Conservation (phyloP, 2,888 invertebrate genomes). For the Catotricha subobsoleta region DNA sequence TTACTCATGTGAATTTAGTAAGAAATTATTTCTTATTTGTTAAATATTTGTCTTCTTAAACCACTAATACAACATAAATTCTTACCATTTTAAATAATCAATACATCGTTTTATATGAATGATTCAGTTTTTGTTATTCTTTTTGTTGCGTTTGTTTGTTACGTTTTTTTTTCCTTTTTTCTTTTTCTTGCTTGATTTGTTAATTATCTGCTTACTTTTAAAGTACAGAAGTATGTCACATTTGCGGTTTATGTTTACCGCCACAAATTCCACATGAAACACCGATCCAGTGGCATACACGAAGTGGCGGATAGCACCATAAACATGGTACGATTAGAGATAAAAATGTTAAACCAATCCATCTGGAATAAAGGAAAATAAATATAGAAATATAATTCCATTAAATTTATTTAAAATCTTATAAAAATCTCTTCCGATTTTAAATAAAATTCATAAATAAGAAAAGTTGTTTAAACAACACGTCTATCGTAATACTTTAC, state of each 20-base stretch:
- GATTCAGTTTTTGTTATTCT: too few species aligned
- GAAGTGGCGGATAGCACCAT: conserved; percentile 81
- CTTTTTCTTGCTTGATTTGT: background rate
- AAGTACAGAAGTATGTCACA: conserved; percentile 20
- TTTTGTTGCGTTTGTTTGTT: background rate
- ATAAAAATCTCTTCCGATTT: background rate
- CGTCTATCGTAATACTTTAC: too few species aligned
- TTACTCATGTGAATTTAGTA: too few species aligned
- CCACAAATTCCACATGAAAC: conserved; percentile 67
- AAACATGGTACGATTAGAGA: conserved; percentile 82
- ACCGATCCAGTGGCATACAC: conserved; percentile 68
- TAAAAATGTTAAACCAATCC: conserved; percentile 70
- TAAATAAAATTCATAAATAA: background rate
- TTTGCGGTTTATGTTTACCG: conserved; percentile 49
- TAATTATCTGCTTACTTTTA: too few species aligned
- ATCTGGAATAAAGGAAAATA: conserved; percentile 29
- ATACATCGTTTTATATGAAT: too few species aligned
- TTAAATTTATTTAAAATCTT: conserved; percentile 3
- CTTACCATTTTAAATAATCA: too few species aligned
- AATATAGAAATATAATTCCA: conserved; percentile 4
- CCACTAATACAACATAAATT: too few species aligned
- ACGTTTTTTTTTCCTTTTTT: background rate
- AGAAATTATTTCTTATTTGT: too few species aligned
- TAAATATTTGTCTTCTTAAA: too few species aligned
- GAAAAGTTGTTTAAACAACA: too few species aligned